These are phyloP conservation scores for Ascidia mentula DNA, from an alignment of 23 tunicate species.

Conservation along the genomic window DNA sequence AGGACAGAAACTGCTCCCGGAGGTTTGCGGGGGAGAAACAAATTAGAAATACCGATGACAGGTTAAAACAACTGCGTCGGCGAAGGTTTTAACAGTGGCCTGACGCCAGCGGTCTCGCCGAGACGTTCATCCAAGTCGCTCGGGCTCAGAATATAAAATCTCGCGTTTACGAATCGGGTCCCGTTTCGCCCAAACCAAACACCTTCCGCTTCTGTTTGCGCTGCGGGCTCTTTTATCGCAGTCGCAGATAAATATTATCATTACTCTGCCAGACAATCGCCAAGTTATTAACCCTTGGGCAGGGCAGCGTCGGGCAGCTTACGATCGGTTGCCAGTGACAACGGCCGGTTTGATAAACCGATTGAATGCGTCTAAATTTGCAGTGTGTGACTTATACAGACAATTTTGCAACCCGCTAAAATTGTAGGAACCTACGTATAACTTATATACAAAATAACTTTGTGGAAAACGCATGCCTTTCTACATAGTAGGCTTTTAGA, in stretches of 20 bases:
- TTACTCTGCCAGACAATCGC: not conserved
- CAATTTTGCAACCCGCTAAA: too few relatives aligned
- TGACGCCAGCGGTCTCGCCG: not conserved
- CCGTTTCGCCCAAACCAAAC: not conserved
- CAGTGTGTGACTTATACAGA: too few relatives aligned
- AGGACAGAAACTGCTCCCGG: too few relatives aligned
- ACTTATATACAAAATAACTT: too few relatives aligned
- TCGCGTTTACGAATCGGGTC: too few relatives aligned
- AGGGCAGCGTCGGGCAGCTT: not conserved
- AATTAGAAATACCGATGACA: not conserved
- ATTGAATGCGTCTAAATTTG: too few relatives aligned
- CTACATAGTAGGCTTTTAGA: too few relatives aligned
- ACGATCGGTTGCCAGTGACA: not conserved
- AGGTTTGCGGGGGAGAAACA: too few relatives aligned
- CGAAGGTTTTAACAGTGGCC: slow-evolving; percentile 1
- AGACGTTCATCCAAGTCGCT: too few relatives aligned
- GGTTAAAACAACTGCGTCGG: slow-evolving; percentile 8
- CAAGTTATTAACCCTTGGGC: not conserved
- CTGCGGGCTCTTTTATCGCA: slow-evolving; percentile 12
- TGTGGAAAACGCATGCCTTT: too few relatives aligned
- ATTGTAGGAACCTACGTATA: too few relatives aligned
- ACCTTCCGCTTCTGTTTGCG: slow-evolving; percentile 3
- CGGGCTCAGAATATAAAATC: not conserved
- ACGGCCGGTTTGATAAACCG: slow-evolving; percentile 6
- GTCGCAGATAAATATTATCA: slow-evolving; percentile 3